These are phyloP conservation scores for Pocillopora meandrina DNA, from an alignment of 92 coral and sea anemone genomes.

Conservation along the genomic window DNA sequence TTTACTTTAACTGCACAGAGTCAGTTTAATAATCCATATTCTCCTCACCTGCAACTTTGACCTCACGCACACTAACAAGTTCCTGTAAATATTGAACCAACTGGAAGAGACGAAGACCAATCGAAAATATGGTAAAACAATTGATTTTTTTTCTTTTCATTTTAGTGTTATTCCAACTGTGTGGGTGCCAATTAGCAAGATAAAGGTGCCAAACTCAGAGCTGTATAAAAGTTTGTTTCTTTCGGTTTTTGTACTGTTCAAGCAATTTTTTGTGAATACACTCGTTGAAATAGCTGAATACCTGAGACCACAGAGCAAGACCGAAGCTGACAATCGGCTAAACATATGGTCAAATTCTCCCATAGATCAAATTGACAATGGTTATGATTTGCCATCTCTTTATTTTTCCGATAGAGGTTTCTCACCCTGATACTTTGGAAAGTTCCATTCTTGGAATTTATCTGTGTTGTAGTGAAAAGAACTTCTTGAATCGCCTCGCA, in stretches of 20 bases:
- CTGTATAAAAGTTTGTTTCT: too few relatives aligned
- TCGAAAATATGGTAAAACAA: not conserved
- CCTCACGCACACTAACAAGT: not conserved
- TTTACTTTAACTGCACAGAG: not conserved
- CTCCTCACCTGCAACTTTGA: not conserved
- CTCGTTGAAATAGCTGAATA: not conserved
- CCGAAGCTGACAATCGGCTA: not conserved
- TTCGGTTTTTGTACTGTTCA: not conserved
- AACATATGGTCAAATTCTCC: not conserved
- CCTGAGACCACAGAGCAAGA: not conserved
- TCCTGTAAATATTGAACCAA: conserved; percentile 8
- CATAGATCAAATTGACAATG: not conserved
- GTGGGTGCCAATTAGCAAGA: not conserved
- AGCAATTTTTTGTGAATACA: not conserved
- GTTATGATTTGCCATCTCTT: not conserved
- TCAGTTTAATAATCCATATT: not conserved
- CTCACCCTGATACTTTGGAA: not conserved
- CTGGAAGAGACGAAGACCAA: not conserved
- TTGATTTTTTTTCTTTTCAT: not conserved
- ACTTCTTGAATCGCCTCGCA: too few relatives aligned
- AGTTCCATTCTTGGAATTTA: too few relatives aligned
- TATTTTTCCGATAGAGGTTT: not conserved
- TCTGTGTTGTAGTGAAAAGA: too few relatives aligned
- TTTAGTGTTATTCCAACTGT: conserved; percentile 20
- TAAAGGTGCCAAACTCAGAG: not conserved